Evolutionary conservation across 2,797 vertebrate genomes (phyloP).

Genomic region (Crossoptilon crossoptilon): DNA sequence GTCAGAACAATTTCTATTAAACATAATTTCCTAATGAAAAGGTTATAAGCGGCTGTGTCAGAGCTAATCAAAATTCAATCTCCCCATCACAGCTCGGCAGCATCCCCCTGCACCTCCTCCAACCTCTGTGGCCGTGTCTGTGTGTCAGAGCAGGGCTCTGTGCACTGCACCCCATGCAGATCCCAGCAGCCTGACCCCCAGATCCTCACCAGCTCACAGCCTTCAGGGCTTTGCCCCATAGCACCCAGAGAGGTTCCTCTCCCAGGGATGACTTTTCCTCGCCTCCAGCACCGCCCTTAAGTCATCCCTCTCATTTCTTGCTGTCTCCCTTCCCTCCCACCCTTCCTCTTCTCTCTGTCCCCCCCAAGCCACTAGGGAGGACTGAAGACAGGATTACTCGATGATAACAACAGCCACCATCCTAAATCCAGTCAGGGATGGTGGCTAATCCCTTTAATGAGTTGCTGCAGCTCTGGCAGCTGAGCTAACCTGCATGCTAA

Average conservation of each 20-base stretch:
- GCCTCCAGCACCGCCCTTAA: neutral
- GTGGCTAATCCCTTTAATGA: constrained; percentile 61
- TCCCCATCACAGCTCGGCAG: constrained; percentile 9
- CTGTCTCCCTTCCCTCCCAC: neutral
- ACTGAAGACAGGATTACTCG: constrained; percentile 49
- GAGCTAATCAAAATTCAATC: constrained; percentile 77
- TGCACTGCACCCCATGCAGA: neutral
- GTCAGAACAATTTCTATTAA: constrained; percentile 84
- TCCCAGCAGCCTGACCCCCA: neutral
- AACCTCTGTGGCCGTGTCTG: neutral
- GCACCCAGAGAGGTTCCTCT: neutral
- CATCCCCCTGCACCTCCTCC: neutral
- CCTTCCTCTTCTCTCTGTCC: neutral
- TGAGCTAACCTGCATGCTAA: neutral
- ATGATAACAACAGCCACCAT: constrained; percentile 42
- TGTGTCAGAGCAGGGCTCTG: neutral
- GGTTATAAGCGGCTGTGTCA: constrained; percentile 75
- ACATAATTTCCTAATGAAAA: constrained; percentile 84
- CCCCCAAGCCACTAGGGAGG: constrained; percentile 16
- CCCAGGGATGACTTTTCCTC: neutral
- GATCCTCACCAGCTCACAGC: neutral
- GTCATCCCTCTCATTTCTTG: neutral
- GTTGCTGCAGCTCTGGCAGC: constrained; percentile 30
- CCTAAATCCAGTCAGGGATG: constrained; percentile 48
- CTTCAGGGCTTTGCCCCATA: neutral